These are phyloP conservation scores for Eupithecia insigniata DNA, from an alignment of 2,888 invertebrate species.

Conservation along the genomic window DNA sequence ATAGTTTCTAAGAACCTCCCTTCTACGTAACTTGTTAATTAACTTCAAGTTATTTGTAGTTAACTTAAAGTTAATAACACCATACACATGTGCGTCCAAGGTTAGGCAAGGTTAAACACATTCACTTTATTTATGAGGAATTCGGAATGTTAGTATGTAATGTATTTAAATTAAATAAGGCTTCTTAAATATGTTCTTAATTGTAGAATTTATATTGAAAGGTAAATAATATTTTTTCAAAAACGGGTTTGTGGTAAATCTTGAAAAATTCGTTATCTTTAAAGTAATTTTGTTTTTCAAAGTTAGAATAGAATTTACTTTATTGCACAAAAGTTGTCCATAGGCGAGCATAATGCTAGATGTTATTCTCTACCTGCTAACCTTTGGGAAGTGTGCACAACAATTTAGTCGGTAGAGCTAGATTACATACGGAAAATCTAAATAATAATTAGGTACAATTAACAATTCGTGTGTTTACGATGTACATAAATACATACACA, in stretches of 20 bases:
- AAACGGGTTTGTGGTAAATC: not conserved
- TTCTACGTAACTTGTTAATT: conserved; percentile 38
- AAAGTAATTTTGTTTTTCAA: no score
- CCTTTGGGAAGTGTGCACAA: no score
- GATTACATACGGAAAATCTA: no score
- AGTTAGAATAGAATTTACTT: no score
- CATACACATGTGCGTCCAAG: conserved; percentile 33
- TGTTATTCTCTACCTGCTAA: no score
- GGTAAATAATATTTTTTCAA: not conserved
- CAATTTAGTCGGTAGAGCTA: no score
- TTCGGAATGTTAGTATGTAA: not conserved
- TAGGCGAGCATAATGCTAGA: no score
- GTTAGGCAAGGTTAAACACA: conserved; percentile 32
- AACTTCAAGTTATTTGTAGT: conserved; percentile 23
- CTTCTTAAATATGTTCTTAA: not conserved
- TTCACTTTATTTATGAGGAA: conserved; percentile 26
- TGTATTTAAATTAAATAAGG: not conserved
- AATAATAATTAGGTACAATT: no score
- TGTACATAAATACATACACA: no score
- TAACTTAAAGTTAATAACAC: conserved; percentile 20
- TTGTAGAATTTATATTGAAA: not conserved
- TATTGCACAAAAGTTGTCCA: no score
- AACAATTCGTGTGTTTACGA: no score
- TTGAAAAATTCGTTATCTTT: not conserved
- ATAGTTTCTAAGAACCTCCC: conserved; percentile 20